Percentiles rank a stretch among this genome's conserved stretches.
phyloP scores from a whole-genome alignment of 1,140 invertebrate genomes.

The Drosophila equinoxialis region DNA sequence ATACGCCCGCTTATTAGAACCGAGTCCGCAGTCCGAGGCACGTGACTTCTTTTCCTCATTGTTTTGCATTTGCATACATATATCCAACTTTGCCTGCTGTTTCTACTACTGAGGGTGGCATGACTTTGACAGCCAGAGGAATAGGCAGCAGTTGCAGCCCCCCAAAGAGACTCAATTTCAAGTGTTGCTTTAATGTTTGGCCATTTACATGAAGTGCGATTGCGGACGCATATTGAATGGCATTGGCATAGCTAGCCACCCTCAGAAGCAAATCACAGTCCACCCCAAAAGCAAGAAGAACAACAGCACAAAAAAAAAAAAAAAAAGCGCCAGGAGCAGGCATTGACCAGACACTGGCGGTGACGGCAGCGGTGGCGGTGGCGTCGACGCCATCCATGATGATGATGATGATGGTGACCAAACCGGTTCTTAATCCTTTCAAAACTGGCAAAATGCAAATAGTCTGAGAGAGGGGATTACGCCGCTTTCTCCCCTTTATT shows the following conservation, averaged over 20 bases:
- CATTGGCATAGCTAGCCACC: conserved; percentile 27
- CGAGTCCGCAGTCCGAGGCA: conserved; percentile 40
- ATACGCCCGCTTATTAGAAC: conserved; percentile 76
- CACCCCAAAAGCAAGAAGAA: conserved; percentile 16
- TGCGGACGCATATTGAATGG: conserved; percentile 5
- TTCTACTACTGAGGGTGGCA: conserved; percentile 21
- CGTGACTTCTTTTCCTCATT: conserved; percentile 77
- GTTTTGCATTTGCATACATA: conserved; percentile 72
- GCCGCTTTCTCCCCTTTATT: neutral
- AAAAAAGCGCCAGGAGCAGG: conserved; percentile 26
- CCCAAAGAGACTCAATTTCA: conserved; percentile 38
- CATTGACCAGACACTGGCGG: conserved; percentile 37
- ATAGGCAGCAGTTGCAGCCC: conserved; percentile 28
- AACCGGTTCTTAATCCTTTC: conserved; percentile 60
- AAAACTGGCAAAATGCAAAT: conserved; percentile 48
- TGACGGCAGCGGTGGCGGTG: conserved; percentile 10
- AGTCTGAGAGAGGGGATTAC: conserved; percentile 32
- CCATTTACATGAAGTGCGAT: conserved; percentile 57
- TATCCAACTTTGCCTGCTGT: neutral
- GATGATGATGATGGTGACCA: conserved; percentile 3
- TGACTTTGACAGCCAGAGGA: conserved; percentile 67
- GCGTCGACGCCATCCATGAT: neutral
- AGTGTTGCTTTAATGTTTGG: conserved; percentile 62
- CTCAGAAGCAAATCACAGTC: conserved; percentile 45
- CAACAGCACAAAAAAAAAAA: too few species aligned